These are phyloP conservation scores for Macropis europaea DNA, from an alignment of 2,888 invertebrate genomes.

Conservation along the genomic window DNA sequence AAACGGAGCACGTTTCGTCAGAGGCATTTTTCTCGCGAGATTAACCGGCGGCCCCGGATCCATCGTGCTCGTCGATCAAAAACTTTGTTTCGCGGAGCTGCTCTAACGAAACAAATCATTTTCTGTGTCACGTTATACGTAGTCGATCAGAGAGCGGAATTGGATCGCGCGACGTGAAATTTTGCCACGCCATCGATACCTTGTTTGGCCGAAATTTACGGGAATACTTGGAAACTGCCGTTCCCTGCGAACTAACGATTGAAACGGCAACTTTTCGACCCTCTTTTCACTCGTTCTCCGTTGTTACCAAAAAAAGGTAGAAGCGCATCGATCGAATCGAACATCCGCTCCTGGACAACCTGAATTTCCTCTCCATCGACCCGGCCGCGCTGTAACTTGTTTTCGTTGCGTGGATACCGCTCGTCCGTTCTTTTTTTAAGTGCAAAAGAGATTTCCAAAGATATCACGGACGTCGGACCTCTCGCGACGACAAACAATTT, in stretches of 20 bases:
- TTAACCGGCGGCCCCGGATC: background rate
- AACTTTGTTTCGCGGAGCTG: background rate
- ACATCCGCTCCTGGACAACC: background rate
- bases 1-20: no score
- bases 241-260: background rate
- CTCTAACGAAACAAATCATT: slow-evolving; percentile 32
- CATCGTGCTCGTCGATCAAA: background rate
- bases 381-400: background rate
- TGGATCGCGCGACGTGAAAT: slow-evolving; percentile 13
- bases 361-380: background rate
- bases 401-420: background rate
- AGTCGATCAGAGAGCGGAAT: slow-evolving; percentile 31
- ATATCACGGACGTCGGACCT: background rate
- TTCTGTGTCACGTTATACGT: slow-evolving; percentile 7
- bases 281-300: background rate
- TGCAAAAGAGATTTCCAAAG: background rate
- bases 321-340: background rate
- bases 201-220: slow-evolving; percentile 30
- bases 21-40: background rate
- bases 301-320: background rate
- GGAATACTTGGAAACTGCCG: background rate
- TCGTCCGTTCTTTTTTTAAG: no score
- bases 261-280: slow-evolving; percentile 15
- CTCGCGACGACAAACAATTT: slow-evolving; percentile 33
- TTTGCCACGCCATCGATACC: slow-evolving; percentile 8